Evolutionary conservation across 2,888 invertebrate genomes (phyloP).

Genomic region (Kryphioiulus occultus): DNA sequence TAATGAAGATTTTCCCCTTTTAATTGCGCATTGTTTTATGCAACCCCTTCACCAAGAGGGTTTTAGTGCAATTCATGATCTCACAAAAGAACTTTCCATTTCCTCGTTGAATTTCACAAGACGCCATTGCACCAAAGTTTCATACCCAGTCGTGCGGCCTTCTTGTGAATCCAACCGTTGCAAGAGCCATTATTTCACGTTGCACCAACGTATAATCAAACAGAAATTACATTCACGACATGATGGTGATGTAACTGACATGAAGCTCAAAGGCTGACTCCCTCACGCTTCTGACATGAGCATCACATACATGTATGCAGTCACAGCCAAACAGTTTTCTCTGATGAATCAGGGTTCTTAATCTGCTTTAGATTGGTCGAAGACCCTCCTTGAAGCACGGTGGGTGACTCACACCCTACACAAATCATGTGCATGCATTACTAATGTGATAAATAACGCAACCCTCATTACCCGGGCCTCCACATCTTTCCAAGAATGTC

Average conservation of each 20-base stretch:
- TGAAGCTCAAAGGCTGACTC: not conserved
- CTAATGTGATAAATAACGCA: not conserved
- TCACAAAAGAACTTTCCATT: not conserved
- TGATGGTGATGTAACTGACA: conserved; percentile 8
- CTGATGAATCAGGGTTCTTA: not conserved
- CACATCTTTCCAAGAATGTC: not conserved
- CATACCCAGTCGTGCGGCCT: conserved; percentile 1
- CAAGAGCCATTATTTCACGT: not conserved
- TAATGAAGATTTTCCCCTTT: not conserved
- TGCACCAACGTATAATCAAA: not conserved
- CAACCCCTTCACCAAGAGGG: not conserved
- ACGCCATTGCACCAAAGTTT: not conserved
- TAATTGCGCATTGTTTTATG: conserved; percentile 15
- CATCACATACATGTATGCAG: not conserved
- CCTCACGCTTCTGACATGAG: not conserved
- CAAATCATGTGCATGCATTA: conserved; percentile 11
- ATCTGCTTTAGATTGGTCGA: not conserved
- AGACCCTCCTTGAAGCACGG: not conserved
- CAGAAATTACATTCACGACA: not conserved
- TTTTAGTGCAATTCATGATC: not conserved
- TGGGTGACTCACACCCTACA: not conserved
- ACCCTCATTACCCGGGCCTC: not conserved
- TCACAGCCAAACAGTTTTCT: not conserved
- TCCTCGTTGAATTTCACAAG: not conserved
- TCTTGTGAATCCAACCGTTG: not conserved